A percentile compares a stretch with the other conserved stretches of the same genome.
These are phyloP conservation scores for Tetramorium bicarinatum DNA, from an alignment of 2,888 invertebrate species.

Conservation along the genomic window DNA sequence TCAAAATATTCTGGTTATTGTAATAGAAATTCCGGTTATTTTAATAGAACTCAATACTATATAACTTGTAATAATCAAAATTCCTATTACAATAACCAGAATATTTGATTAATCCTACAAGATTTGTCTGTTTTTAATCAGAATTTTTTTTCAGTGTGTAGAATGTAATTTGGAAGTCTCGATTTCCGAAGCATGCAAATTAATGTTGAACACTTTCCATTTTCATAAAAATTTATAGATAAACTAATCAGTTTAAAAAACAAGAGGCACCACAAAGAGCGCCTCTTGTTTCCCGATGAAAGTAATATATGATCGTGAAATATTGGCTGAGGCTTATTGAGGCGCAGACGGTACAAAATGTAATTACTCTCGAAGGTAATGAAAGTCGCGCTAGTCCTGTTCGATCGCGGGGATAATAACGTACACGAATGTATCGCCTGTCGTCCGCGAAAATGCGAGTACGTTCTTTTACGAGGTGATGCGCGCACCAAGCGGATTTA, in stretches of 20 bases:
- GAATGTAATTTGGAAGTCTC: too few relatives aligned
- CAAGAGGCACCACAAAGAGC: neutral
- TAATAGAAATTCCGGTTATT: too few relatives aligned
- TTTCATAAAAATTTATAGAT: neutral
- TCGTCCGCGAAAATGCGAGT: slow-evolving; percentile 1
- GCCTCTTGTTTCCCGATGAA: neutral
- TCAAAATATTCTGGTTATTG: too few relatives aligned
- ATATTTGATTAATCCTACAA: too few relatives aligned
- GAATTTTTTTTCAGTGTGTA: too few relatives aligned
- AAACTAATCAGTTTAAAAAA: neutral
- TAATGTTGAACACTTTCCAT: neutral
- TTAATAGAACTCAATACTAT: too few relatives aligned
- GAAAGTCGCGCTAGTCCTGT: slow-evolving; percentile 6
- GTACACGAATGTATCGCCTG: slow-evolving; percentile 12
- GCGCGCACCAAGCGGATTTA: slow-evolving; percentile 26
- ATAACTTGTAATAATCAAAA: too few relatives aligned
- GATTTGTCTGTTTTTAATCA: too few relatives aligned
- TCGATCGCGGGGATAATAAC: slow-evolving; percentile 30
- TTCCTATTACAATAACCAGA: too few relatives aligned
- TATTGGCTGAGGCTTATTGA: neutral
- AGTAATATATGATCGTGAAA: neutral
- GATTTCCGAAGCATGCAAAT: neutral
- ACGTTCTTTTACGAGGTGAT: slow-evolving; percentile 14
- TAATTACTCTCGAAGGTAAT: slow-evolving; percentile 38
- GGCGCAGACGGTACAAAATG: neutral